Base-by-base conservation (phyloP, 2,113 vertebrate genomes). In the Coptodon bakossiorum region DNA sequence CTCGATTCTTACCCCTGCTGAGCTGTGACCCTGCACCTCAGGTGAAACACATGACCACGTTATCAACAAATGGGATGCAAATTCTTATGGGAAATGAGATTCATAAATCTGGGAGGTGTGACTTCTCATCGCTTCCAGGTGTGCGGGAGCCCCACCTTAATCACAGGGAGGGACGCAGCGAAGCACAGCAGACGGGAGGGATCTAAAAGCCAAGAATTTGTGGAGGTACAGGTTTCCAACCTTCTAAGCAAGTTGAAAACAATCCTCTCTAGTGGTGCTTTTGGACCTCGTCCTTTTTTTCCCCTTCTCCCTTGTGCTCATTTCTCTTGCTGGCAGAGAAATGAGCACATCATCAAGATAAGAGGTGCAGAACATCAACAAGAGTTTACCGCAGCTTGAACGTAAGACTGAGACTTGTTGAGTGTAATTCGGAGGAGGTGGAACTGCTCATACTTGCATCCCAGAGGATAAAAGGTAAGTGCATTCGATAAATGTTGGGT, bases 101-200 rank as follows among this genome's bases (percentile, higher is more conserved):
- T 81, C 43, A 82, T 54, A 78, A 29, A 9, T 2, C 56, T 68
- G 24, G 85, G 85, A 81, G 89, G 91, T 34, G 76, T 86, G 82
- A 73, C 79, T 50, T 73, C 38, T 87, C 85, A 61, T 88, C 6
- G 68, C 81, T 86, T 91, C 84, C 83, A 94, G 95, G 94, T 93
- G 91, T 85, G 63, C 66, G 83, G 63, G 91, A 78, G 91, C 93
- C 88, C 86, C 94, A 93, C 96, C 94, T 90, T 53, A 43, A 5
- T 86, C 9, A 16, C 80, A 86, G 90, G 89, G 93, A 91, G 94
- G 87, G 86, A 86, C 86, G 1, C 4, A 13, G 31, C 6, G 16
- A 50, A 82, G 80, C 24, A 19, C 34, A 53, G 9, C 12, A 38
- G 40, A 52, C 10, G 53, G 84, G 87, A 86, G 88, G 86, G 63